Base-by-base conservation (phyloP, 2,888 invertebrate species). In the Metopia argyrocephala region DNA sequence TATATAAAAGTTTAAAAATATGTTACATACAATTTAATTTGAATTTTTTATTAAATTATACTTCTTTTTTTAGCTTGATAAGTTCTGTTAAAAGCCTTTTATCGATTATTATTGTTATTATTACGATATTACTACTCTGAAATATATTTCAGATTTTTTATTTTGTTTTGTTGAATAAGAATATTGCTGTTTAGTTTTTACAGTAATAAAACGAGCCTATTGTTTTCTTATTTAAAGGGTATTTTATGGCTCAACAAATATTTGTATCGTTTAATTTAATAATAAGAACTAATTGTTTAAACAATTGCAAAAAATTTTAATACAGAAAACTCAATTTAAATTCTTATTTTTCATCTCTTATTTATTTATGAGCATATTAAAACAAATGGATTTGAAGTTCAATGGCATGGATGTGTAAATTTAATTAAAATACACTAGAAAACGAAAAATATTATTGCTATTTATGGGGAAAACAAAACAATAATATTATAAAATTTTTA, bases 251-350 rank as follows among this genome's bases (percentile, higher is more conserved):
- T 78, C 57, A 78, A 65, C 65, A 57, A n/a, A n/a, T 28, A 59
- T 78, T 78, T 70, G 52, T 65, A 78, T 71, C 52, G 28, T 59
- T 46, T 20, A 65, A 78, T 65, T 71, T 78, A 65, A 78, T 78
- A 76, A 65, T n/a, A 57, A 5, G 23, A 70, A 70, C 70, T 70
- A 65, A 48, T 64, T 70, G 38, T 20, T 50, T 9, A 15, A 45
- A 74, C 25, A 65, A 20, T 18, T 5, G 25, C 5, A 25, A 28
- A 2, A 5, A n/a, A n/a, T n/a, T n/a, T n/a, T n/a, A n/a, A n/a
- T n/a, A n/a, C n/a, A n/a, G n/a, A n/a, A n/a, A n/a, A n/a, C n/a
- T n/a, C n/a, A n/a, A n/a, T n/a, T n/a, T n/a, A n/a, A n/a, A n/a
- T n/a, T n/a, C n/a, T n/a, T n/a, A n/a, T n/a, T n/a, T n/a, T n/a